Conservation (phyloP, 2,113 vertebrate genomes). For the Erinaceus europaeus region DNA sequence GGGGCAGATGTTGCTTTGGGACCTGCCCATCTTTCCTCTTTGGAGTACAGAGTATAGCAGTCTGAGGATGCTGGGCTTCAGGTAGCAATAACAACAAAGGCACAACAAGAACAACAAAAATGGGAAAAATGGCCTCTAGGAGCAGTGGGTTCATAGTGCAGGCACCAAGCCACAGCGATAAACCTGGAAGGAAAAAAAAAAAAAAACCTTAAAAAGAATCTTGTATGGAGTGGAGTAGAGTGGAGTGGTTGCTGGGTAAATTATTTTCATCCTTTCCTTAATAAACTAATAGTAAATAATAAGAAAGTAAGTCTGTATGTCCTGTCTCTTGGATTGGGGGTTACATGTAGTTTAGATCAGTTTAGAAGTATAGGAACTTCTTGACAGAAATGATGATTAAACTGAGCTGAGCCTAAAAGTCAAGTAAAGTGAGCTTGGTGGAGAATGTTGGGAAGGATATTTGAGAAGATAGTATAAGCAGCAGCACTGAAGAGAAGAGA, state of each 20-base stretch:
- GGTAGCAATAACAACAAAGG: neutral
- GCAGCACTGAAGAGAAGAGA: neutral
- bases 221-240: too few species aligned
- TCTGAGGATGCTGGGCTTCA: neutral
- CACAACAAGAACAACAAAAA: neutral
- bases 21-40: neutral
- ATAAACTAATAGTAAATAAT: neutral
- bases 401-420: conserved; percentile 7
- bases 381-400: conserved; percentile 11
- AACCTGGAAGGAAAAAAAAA: too few species aligned
- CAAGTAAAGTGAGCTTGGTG: neutral
- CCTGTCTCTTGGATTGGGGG: neutral
- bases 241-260: neutral
- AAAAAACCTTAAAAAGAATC: neutral
- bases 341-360: neutral
- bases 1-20: neutral
- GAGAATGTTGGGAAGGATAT: neutral
- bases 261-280: neutral
- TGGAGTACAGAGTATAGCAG: neutral
- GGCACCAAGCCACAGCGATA: neutral
- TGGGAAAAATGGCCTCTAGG: too few species aligned
- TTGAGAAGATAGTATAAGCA: neutral
- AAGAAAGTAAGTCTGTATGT: neutral
- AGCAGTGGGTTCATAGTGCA: neutral
- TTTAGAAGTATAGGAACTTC: neutral